Evolutionary conservation across 2,888 invertebrate genomes (phyloP).

Genomic region (Eupithecia insigniata): DNA sequence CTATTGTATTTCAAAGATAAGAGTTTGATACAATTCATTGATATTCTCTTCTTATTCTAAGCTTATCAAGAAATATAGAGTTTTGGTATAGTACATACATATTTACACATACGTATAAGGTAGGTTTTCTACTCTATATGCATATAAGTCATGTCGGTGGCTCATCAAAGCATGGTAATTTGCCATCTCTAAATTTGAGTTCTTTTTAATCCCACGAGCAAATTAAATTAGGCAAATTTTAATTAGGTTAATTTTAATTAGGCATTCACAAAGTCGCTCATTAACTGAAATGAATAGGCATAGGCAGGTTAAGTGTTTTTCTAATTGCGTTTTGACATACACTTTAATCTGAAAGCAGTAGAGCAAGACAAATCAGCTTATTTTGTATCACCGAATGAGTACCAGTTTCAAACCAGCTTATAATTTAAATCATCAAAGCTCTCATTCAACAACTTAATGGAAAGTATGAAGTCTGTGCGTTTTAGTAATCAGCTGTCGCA

Average conservation of each 20-base stretch:
- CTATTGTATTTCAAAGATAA: background rate
- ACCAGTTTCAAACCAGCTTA: background rate
- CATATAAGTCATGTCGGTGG: background rate
- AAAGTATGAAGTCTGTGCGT: background rate
- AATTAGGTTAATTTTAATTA: too few relatives aligned
- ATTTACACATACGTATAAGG: background rate
- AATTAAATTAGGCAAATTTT: background rate
- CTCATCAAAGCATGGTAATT: background rate
- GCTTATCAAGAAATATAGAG: background rate
- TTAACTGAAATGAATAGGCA: background rate
- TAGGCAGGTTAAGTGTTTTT: background rate
- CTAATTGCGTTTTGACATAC: background rate
- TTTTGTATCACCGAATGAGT: background rate
- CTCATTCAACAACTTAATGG: background rate
- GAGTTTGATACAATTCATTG: background rate
- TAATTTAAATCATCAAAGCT: background rate
- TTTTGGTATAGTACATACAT: background rate
- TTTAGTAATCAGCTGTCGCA: background rate
- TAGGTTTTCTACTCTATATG: background rate
- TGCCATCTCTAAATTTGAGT: background rate
- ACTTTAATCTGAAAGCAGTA: background rate
- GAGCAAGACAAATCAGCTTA: constrained; percentile 4
- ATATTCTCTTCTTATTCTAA: background rate
- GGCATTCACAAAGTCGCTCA: background rate
- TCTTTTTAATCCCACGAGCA: background rate